These are phyloP conservation scores for Netelia virgata DNA, from an alignment of 2,888 invertebrate species.

Conservation along the genomic window DNA sequence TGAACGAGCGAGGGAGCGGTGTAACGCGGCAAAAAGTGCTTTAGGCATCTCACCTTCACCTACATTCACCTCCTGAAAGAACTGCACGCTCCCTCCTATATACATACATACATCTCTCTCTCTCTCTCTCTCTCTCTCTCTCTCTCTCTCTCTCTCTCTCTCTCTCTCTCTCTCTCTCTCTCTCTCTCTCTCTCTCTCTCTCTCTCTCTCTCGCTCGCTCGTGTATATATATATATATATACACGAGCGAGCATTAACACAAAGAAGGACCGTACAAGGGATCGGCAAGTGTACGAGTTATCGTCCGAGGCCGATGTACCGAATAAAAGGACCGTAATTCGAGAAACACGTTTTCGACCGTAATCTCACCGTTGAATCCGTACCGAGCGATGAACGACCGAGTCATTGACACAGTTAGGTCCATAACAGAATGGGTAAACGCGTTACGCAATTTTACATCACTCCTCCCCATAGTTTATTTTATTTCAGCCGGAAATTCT, in stretches of 20 bases:
- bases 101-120: no score
- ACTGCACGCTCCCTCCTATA: neutral
- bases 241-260: no score
- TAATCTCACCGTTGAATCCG: no score
- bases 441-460: neutral
- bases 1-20: constrained; percentile 13
- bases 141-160: no score
- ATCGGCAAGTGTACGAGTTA: neutral
- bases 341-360: constrained; percentile 1
- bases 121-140: no score
- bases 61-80: constrained; percentile 66
- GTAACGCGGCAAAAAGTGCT: constrained; percentile 38
- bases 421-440: neutral
- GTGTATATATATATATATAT: no score
- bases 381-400: neutral
- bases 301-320: neutral
- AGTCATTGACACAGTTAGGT: neutral
- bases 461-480: no score
- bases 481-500: no score
- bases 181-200: no score
- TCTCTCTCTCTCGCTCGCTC: no score
- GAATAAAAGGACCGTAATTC: constrained; percentile 13
- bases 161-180: no score
- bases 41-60: constrained; percentile 69
- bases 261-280: neutral